These are phyloP conservation scores for Ptyas mucosa DNA, from an alignment of 2,113 vertebrate genomes.

Conservation along the genomic window DNA sequence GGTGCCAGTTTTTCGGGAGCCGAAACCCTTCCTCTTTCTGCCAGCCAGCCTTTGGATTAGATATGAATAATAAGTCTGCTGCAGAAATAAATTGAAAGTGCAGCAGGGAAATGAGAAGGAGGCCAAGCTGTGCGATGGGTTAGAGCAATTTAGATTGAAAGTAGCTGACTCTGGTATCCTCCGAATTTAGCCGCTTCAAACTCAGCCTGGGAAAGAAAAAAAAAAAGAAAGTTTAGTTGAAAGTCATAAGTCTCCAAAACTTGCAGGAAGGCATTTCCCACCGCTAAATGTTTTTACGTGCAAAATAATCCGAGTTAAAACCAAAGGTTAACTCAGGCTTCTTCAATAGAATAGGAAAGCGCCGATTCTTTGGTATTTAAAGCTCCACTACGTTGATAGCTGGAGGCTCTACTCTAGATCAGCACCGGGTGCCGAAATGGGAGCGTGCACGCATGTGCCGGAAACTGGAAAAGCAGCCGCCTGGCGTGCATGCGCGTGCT, in stretches of 20 bases:
- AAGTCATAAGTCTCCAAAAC: background rate
- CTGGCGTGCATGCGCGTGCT: too few relatives aligned
- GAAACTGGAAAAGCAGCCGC: too few relatives aligned
- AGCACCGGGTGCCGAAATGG: too few relatives aligned
- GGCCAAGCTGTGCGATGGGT: rapidly evolving
- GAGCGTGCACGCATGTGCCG: too few relatives aligned
- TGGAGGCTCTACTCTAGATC: background rate
- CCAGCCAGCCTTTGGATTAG: background rate
- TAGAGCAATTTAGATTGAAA: background rate
- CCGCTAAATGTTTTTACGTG: background rate
- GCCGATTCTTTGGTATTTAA: background rate
- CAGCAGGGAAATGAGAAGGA: background rate
- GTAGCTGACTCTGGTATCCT: background rate
- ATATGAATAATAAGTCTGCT: background rate
- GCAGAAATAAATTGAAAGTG: background rate
- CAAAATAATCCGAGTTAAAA: background rate
- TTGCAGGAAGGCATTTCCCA: background rate
- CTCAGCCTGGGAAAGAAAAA: background rate
- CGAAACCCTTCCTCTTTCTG: background rate
- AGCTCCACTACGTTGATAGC: background rate
- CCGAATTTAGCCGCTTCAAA: background rate
- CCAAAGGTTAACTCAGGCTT: background rate
- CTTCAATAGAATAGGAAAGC: background rate
- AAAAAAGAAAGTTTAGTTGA: background rate
- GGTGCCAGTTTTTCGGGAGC: too few relatives aligned